Conservation (phyloP, 2,888 invertebrate genomes). For the Rhaphigaster nebulosa region DNA sequence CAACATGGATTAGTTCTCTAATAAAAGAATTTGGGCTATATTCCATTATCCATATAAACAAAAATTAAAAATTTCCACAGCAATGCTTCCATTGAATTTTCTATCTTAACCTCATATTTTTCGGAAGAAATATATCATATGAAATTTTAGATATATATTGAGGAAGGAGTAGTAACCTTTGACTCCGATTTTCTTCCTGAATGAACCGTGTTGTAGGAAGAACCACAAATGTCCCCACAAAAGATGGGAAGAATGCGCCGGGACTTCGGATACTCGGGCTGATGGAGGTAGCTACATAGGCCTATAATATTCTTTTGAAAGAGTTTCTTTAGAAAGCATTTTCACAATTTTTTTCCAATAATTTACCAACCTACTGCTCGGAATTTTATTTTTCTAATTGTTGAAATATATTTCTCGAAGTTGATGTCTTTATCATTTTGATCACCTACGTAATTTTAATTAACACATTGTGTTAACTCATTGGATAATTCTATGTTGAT, state of each 20-base stretch:
- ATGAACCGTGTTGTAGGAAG: not conserved
- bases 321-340: not conserved
- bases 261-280: not conserved
- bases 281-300: not conserved
- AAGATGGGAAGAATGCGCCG: not conserved
- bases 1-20: no score
- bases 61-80: no score
- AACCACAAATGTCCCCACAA: constrained; percentile 7
- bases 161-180: not conserved
- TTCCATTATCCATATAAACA: no score
- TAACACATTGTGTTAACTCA: no score
- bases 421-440: no score
- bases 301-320: not conserved
- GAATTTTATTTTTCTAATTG: not conserved
- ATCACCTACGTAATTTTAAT: no score
- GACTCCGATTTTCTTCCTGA: not conserved
- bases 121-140: not conserved
- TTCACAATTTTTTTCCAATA: not conserved
- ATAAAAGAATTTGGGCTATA: no score
- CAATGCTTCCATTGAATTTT: not conserved
- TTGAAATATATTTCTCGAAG: not conserved
- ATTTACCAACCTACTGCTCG: not conserved
- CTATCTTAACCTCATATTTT: not conserved
- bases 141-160: not conserved
- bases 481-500: no score